A percentile compares a stretch with the other conserved stretches of the same genome.
Evolutionary conservation across 2,113 vertebrate species (phyloP).

Genomic region (Podocnemis expansa): DNA sequence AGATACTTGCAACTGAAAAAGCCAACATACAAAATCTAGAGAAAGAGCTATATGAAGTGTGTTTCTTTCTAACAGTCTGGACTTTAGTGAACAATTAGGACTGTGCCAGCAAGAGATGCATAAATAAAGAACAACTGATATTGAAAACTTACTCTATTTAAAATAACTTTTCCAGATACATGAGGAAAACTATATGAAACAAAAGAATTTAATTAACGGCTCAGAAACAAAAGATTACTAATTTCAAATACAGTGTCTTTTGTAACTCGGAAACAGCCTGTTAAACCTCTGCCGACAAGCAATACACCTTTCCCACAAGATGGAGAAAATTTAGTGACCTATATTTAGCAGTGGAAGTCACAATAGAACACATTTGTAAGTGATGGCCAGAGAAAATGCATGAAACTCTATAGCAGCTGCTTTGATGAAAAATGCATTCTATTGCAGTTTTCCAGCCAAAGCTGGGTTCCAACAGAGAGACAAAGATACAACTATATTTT

Average conservation of each 20-base stretch:
- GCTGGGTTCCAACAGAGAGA: not conserved
- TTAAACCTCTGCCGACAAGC: not conserved
- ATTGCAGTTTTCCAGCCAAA: not conserved
- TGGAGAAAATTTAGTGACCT: conserved; percentile 14
- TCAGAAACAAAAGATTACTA: not conserved
- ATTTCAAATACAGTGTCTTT: not conserved
- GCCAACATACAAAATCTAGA: not conserved
- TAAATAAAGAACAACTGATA: not conserved
- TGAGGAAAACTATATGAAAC: not conserved
- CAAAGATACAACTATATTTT: not conserved
- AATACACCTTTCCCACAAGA: not conserved
- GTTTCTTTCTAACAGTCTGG: not conserved
- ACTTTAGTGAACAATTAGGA: not conserved
- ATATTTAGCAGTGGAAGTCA: not conserved
- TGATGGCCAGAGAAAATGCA: not conserved
- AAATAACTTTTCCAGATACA: not conserved
- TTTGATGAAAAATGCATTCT: not conserved
- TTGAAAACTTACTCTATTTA: not conserved
- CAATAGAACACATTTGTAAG: not conserved
- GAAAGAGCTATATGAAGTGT: not conserved
- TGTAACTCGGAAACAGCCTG: conserved; percentile 13
- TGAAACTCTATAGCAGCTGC: not conserved
- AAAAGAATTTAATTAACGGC: not conserved
- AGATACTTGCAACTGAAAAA: not conserved
- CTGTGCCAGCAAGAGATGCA: not conserved